phyloP scores from a whole-genome alignment of 2,888 invertebrate species.

The Nephrotoma appendiculata region DNA sequence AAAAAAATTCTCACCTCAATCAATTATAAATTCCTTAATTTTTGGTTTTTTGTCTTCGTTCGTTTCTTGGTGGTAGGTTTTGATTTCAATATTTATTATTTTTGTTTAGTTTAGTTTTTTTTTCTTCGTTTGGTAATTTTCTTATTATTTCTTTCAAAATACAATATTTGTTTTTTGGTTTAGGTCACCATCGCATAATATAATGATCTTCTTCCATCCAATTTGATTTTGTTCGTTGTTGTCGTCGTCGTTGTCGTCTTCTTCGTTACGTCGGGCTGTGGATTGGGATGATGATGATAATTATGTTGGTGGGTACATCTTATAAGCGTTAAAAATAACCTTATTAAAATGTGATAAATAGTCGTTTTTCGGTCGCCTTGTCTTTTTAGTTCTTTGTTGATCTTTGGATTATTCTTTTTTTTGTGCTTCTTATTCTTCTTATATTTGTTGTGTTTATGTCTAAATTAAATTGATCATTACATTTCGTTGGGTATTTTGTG shows the following conservation, averaged over 20 bases:
- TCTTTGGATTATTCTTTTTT: not conserved
- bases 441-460: not conserved
- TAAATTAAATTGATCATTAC: not conserved
- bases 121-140: not conserved
- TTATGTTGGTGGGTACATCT: not conserved
- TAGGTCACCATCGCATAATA: not conserved
- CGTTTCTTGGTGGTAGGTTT: not conserved
- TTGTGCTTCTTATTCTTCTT: not conserved
- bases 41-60: not conserved
- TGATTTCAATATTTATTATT: not conserved
- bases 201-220: not conserved
- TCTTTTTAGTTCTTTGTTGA: not conserved
- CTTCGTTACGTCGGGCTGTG: not conserved
- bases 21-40: not conserved
- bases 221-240: not conserved
- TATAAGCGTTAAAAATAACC: not conserved
- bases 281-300: not conserved
- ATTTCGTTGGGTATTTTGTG: not conserved
- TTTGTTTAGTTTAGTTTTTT: not conserved
- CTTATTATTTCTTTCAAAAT: not conserved
- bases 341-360: constrained; percentile 4
- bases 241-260: not conserved
- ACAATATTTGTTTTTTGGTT: not conserved
- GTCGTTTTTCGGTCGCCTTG: constrained; percentile 1
- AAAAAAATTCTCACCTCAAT: not conserved